These are phyloP conservation scores for Rutilus rutilus DNA, from an alignment of 2,113 vertebrate species.

Conservation along the genomic window DNA sequence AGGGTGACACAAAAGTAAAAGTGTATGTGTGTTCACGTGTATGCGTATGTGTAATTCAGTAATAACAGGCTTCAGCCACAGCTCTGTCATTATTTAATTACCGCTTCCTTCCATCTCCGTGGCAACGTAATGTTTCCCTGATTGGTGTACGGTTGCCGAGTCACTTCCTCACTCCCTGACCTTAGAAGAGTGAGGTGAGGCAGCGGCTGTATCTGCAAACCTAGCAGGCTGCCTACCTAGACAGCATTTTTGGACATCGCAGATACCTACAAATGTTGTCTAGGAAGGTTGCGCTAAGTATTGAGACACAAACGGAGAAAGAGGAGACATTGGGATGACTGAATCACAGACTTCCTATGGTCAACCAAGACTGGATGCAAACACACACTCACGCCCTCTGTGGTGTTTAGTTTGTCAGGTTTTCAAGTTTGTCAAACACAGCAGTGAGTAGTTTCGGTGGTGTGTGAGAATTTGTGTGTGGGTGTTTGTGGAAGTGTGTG, in stretches of 20 bases:
- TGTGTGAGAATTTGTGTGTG: constrained; percentile 48
- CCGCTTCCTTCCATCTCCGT: constrained; percentile 45
- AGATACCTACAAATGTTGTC: background rate
- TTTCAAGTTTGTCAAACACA: constrained; percentile 34
- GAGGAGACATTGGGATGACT: constrained; percentile 22
- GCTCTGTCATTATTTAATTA: constrained; percentile 52
- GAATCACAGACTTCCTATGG: constrained; percentile 42
- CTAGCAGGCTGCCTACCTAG: background rate
- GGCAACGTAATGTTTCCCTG: constrained; percentile 42
- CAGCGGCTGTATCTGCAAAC: background rate
- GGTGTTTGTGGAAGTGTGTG: constrained; percentile 39
- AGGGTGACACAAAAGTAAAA: constrained; percentile 60
- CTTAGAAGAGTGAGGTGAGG: constrained; percentile 6
- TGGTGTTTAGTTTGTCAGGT: constrained; percentile 45
- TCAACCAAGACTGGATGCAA: constrained; percentile 33
- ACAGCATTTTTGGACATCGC: background rate
- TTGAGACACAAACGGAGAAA: constrained; percentile 37
- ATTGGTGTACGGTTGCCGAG: constrained; percentile 43
- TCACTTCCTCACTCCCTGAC: constrained; percentile 45
- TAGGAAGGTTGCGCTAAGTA: background rate
- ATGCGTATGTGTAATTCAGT: constrained; percentile 44
- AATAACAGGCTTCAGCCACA: constrained; percentile 46
- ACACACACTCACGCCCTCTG: constrained; percentile 38
- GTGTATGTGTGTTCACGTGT: constrained; percentile 39
- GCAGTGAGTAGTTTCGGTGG: constrained; percentile 30